Conservation (phyloP, 2,113 vertebrate genomes). For the Mandrillus leucophaeus region DNA sequence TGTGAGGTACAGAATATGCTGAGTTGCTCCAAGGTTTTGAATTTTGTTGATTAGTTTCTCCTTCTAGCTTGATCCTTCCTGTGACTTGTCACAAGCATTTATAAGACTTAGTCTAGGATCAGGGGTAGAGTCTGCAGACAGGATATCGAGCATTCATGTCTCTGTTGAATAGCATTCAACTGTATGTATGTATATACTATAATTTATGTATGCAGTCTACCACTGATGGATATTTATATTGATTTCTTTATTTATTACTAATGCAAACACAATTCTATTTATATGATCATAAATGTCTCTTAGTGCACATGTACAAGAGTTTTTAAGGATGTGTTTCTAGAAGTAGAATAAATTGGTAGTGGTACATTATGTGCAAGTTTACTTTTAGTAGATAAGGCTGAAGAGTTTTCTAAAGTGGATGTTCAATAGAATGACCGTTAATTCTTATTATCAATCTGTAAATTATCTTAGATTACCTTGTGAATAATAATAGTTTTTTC, state of each 20-base stretch:
- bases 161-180: neutral
- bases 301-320: neutral
- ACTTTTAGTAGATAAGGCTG: neutral
- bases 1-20: neutral
- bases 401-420: conserved; percentile 14
- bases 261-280: neutral
- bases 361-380: neutral
- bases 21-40: neutral
- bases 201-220: neutral
- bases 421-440: neutral
- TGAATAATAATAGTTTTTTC: neutral
- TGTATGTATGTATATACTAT: neutral
- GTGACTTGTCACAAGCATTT: neutral
- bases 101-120: neutral
- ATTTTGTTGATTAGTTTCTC: neutral
- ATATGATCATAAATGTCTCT: neutral
- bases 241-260: conserved; percentile 10
- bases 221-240: neutral
- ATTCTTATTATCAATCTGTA: neutral
- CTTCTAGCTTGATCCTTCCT: neutral
- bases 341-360: neutral
- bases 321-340: conserved; percentile 30
- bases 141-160: neutral
- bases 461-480: conserved; percentile 2
- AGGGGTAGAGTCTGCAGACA: neutral